Evolutionary conservation across 2,113 vertebrate species (phyloP), one percentile per base, ranked within the genome.

Genomic region (Lamprologus ornatipinnis): DNA sequence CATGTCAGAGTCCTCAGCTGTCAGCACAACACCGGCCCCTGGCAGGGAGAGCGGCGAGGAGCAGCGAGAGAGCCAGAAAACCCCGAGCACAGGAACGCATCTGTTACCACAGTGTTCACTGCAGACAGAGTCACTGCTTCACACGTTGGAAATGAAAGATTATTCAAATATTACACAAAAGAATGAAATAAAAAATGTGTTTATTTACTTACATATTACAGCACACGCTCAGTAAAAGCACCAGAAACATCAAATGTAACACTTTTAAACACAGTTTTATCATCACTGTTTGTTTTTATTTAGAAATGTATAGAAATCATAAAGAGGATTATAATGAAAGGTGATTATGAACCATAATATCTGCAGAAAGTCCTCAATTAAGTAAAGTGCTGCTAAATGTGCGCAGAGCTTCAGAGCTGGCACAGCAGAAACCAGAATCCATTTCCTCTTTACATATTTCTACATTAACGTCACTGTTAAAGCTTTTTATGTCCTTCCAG

Each of bases 281-380:
- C 0, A 1, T 42, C 0, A 23, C 1, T 23, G 63, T 42, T 15
- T 3, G n/a, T 4, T 47, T 13, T 47, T 73, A 45, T 42, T 26
- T 42, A 23, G 0, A 73, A 73, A 73, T 45, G 14, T 28, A 45
- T 45, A 10, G 23, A 73, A 73, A 45, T 45, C 68, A 45, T 45
- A 45, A 73, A 73, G 40, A 26, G 65, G 37, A 73, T 73, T 17
- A 73, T 10, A 26, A 45, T 45, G 2, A 17, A 45, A 45, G 8
- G 37, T 73, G 40, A 17, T 45, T 73, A 45, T 26, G 21, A 73
- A 73, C 37, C 37, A 73, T 26, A 73, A 73, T 45, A 45, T 73
- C 37, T 26, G 21, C 68, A 73, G 37, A 7, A 73, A 73, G 42
- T 28, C 68, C 68, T 2, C 21, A 45, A 11, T 73, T 73, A 45